A percentile compares a stretch with the other conserved stretches of the same genome.
Evolutionary conservation across 2,888 invertebrate species (phyloP).

Genomic region (Griposia aprilina): DNA sequence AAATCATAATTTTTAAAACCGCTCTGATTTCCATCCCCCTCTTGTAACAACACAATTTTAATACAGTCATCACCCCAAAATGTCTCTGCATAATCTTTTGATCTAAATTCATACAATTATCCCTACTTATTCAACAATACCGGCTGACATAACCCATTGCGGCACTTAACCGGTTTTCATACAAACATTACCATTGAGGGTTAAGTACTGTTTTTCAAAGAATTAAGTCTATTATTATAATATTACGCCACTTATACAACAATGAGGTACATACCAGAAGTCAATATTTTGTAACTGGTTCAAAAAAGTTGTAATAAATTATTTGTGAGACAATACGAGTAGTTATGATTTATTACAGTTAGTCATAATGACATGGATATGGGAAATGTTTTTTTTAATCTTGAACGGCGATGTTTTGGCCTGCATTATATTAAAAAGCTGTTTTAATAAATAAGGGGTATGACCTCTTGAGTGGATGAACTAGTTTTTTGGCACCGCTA

Average conservation of each 20-base stretch:
- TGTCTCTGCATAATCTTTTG: conserved; percentile 54
- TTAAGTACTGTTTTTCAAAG: conserved; percentile 68
- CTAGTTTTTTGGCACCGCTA: conserved; percentile 26
- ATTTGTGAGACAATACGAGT: conserved; percentile 76
- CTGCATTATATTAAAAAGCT: conserved; percentile 46
- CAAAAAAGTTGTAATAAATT: conserved; percentile 68
- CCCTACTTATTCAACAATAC: conserved; percentile 59
- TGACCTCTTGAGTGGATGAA: conserved; percentile 41
- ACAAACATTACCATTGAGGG: conserved; percentile 58
- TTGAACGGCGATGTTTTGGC: conserved; percentile 48
- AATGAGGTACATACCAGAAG: conserved; percentile 79
- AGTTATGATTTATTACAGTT: conserved; percentile 69
- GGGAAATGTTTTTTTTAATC: conserved; percentile 66
- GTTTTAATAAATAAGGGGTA: conserved; percentile 55
- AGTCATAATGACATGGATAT: conserved; percentile 70
- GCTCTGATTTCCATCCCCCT: conserved; percentile 45
- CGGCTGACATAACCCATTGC: conserved; percentile 49
- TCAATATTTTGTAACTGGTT: conserved; percentile 75
- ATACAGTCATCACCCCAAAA: conserved; percentile 65
- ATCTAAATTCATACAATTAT: conserved; percentile 70
- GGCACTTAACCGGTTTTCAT: conserved; percentile 64
- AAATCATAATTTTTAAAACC: conserved; percentile 31
- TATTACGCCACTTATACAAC: conserved; percentile 79
- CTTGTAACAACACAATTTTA: conserved; percentile 42
- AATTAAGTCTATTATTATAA: conserved; percentile 76